These are phyloP conservation scores for Bhutanitis thaidina DNA, from an alignment of 2,888 invertebrate genomes.

Conservation along the genomic window DNA sequence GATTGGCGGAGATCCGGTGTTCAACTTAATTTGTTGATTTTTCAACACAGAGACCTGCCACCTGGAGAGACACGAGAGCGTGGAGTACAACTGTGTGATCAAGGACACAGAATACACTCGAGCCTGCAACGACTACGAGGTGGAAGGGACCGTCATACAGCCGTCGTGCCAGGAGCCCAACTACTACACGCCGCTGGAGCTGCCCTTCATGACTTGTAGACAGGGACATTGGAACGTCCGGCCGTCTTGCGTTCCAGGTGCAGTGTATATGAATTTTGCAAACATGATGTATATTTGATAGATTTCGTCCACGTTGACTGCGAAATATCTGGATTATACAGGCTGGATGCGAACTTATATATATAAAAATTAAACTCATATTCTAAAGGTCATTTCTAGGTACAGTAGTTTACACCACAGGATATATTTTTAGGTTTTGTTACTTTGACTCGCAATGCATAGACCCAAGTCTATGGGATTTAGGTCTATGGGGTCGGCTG, in stretches of 20 bases:
- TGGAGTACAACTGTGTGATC: conserved; percentile 20
- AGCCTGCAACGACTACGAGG: conserved; percentile 14
- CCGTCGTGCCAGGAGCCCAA: conserved; percentile 22
- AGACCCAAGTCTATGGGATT: too few species aligned
- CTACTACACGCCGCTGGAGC: conserved; percentile 19
- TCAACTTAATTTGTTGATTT: neutral
- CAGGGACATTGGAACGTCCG: conserved; percentile 17
- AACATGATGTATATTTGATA: too few species aligned
- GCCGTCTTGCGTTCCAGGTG: conserved; percentile 24
- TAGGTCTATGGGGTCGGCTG: too few species aligned
- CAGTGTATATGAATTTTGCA: too few species aligned
- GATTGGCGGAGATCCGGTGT: neutral
- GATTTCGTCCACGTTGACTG: too few species aligned
- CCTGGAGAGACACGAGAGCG: conserved; percentile 16
- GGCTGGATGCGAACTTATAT: too few species aligned
- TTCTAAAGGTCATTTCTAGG: too few species aligned
- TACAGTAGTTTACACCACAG: too few species aligned
- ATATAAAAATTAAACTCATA: too few species aligned
- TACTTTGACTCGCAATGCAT: too few species aligned
- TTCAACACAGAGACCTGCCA: conserved; percentile 21
- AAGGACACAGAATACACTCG: conserved; percentile 15
- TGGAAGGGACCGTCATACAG: conserved; percentile 20
- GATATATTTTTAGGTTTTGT: too few species aligned
- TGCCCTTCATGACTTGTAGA: conserved; percentile 22
- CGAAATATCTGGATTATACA: too few species aligned